These are phyloP conservation scores for Synodontis membranacea DNA, from an alignment of 2,113 vertebrate genomes.

Conservation along the genomic window DNA sequence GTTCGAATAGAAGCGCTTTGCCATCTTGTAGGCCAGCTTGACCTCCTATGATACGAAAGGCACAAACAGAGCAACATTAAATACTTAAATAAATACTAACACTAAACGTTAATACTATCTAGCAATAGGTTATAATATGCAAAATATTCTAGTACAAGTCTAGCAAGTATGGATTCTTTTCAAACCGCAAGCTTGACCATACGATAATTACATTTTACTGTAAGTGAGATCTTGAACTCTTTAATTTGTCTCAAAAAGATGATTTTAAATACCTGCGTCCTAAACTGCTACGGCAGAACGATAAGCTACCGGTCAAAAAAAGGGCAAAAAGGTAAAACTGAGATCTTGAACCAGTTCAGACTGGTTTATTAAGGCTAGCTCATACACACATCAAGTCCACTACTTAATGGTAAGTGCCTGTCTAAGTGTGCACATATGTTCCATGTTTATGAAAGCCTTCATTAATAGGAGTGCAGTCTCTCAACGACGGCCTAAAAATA, in stretches of 20 bases:
- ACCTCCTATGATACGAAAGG: conserved; percentile 79
- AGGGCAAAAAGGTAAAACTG: neutral
- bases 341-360: neutral
- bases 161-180: neutral
- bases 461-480: neutral
- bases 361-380: neutral
- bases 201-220: neutral
- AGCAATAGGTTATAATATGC: neutral
- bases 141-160: neutral
- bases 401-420: neutral
- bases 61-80: neutral
- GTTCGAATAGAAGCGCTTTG: conserved; percentile 83
- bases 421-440: neutral
- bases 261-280: neutral
- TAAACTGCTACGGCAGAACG: neutral
- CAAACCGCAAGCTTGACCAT: neutral
- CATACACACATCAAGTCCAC: neutral
- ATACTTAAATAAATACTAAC: too few relatives aligned
- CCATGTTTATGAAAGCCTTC: neutral
- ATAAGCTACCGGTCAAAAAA: neutral
- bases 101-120: neutral
- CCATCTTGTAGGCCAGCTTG: conserved; percentile 92
- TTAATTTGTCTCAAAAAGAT: neutral
- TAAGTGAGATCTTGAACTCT: neutral
- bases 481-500: conserved; percentile 16